Evolutionary conservation across 1,140 invertebrate genomes (phyloP), one percentile per base, ranked within the genome.

Genomic region (Bacillus rossius): DNA sequence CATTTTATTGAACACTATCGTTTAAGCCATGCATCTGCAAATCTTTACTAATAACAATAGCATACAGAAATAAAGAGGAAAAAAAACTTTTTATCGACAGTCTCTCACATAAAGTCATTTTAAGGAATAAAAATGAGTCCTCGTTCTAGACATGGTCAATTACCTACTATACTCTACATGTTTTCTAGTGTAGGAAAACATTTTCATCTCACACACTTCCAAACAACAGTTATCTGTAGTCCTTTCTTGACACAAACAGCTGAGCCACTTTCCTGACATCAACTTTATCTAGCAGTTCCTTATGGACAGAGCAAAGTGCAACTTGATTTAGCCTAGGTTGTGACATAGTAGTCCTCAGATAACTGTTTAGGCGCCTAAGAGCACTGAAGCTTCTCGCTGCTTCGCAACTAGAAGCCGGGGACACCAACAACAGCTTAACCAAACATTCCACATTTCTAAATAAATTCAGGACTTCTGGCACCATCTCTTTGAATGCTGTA

Each of bases 331-430:
- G 43, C n/a, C 60, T 47, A 52, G 59, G 26, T 52, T 62, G 60
- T 16, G 38, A 10, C 56, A 64, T 64, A 34, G 60, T 63, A 22
- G 62, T 61, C 45, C 59, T 41, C 37, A 64, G 37, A 47, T 61
- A 64, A 10, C 43, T 55, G 57, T 64, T 64, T 1, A 64, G 14
- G 38, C 59, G 51, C 13, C 55, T 55, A 5, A 64, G 41, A 3
- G 53, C 40, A 37, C 55, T 59, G 56, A 64, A 61, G 23, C 49
- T 57, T 20, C 62, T 58, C 17, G 57, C 57, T 22, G 59, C 60
- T 1, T 60, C 56, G n/a, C n/a, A n/a, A n/a, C n/a, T n/a, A n/a
- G n/a, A 62, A 23, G 58, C 62, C 10, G 62, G 60, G 48, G 60
- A 54, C 2, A 61, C 62, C 19, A 62, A 34, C n/a, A 64, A 37